Percentiles rank a stretch among this genome's conserved stretches.
phyloP scores from a whole-genome alignment of 2,113 vertebrate species.

The Podarcis raffonei region DNA sequence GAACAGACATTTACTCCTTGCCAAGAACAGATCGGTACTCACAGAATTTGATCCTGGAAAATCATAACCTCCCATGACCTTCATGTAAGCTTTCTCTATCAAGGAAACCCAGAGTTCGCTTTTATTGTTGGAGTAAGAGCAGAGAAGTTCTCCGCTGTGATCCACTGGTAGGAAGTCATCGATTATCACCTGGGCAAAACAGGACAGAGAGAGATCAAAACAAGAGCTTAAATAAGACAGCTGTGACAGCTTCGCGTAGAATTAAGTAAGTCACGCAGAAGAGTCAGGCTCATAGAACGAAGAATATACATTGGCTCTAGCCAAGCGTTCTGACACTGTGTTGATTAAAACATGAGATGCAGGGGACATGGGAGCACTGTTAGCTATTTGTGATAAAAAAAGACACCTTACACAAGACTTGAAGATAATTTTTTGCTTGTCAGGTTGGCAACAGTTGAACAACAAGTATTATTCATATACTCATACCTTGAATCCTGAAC shows the following conservation, averaged over 20 bases:
- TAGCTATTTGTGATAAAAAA: too few species aligned
- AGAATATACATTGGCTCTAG: neutral
- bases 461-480: too few species aligned
- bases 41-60: constrained; percentile 99
- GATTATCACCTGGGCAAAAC: constrained; percentile 89
- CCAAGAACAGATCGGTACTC: constrained; percentile 64
- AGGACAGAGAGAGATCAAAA: neutral
- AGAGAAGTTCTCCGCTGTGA: constrained; percentile 92
- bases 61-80: constrained; percentile 99
- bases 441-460: too few species aligned
- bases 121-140: constrained; percentile 97
- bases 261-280: neutral
- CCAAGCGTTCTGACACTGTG: too few species aligned
- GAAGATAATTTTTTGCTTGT: too few species aligned
- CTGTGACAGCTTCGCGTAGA: neutral
- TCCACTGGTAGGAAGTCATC: constrained; percentile 95
- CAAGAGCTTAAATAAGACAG: neutral
- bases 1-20: neutral
- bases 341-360: too few species aligned
- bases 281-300: neutral
- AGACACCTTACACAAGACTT: too few species aligned
- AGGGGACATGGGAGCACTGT: too few species aligned
- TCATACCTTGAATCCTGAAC: too few species aligned
- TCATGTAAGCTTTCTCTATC: constrained; percentile 99
- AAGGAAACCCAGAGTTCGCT: constrained; percentile 98